Evolutionary conservation across 1,140 invertebrate genomes (phyloP).

Genomic region (Holotrichia oblita): DNA sequence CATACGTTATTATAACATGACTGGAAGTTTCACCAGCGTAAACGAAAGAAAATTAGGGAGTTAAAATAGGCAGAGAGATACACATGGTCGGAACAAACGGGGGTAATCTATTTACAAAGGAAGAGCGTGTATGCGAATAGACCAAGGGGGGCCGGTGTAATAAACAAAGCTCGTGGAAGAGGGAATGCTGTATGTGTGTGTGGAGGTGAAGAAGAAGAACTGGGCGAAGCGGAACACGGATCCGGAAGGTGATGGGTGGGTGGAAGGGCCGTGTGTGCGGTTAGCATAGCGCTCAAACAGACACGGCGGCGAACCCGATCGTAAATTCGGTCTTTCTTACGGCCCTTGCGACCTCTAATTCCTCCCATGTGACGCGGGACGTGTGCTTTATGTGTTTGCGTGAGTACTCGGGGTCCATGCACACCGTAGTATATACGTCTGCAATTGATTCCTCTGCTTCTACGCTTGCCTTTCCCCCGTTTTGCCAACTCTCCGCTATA

Average conservation of each 20-base stretch:
- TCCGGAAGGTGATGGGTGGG: neutral
- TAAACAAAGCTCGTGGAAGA: constrained; percentile 23
- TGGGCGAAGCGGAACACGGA: neutral
- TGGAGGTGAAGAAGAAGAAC: constrained; percentile 13
- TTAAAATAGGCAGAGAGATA: constrained; percentile 19
- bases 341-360: constrained; percentile 57
- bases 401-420: constrained; percentile 49
- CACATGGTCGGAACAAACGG: neutral
- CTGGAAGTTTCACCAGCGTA: neutral
- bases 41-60: neutral
- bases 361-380: constrained; percentile 57
- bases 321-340: constrained; percentile 58
- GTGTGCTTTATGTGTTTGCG: constrained; percentile 58
- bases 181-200: neutral
- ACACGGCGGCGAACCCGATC: constrained; percentile 50
- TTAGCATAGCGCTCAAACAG: constrained; percentile 51
- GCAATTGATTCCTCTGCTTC: constrained; percentile 53
- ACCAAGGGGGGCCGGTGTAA: constrained; percentile 5
- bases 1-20: constrained; percentile 3
- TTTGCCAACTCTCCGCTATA: neutral
- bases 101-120: constrained; percentile 40
- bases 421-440: constrained; percentile 48
- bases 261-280: constrained; percentile 42
- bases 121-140: constrained; percentile 8
- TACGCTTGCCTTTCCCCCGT: neutral